Evolutionary conservation across 2,888 invertebrate genomes (phyloP).

Genomic region (Drosophila koepferae): DNA sequence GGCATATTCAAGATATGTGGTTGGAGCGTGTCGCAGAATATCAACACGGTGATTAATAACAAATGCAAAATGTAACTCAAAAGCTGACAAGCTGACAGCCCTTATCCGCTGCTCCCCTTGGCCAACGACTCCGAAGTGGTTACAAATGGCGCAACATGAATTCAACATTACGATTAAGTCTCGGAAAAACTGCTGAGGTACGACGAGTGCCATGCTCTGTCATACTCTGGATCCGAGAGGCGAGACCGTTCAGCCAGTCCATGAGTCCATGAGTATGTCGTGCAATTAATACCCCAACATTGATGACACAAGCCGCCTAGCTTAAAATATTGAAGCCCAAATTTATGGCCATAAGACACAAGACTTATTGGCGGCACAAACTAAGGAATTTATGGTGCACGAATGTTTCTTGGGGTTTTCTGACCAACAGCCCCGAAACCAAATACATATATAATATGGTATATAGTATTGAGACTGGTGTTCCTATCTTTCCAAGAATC

Average conservation of each 20-base stretch:
- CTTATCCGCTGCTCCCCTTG: background rate
- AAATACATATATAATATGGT: conserved; percentile 5
- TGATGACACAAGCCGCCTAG: conserved; percentile 69
- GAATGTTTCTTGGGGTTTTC: conserved; percentile 36
- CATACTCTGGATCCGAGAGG: conserved; percentile 8
- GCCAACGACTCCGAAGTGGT: conserved; percentile 52
- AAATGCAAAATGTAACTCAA: conserved; percentile 60
- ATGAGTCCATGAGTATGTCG: conserved; percentile 40
- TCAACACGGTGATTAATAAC: conserved; percentile 74
- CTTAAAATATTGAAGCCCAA: conserved; percentile 51
- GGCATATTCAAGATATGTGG: conserved; percentile 52
- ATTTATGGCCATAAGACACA: conserved; percentile 69
- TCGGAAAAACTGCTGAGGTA: conserved; percentile 6
- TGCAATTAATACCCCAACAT: conserved; percentile 64
- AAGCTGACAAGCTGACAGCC: conserved; percentile 55
- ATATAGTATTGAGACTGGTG: conserved; percentile 3
- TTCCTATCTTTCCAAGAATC: conserved; percentile 53
- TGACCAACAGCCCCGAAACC: conserved; percentile 27
- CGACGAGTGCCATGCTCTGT: conserved; percentile 7
- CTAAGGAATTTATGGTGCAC: conserved; percentile 59
- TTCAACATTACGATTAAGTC: conserved; percentile 71
- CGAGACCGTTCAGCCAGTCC: conserved; percentile 12
- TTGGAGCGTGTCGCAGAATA: conserved; percentile 61
- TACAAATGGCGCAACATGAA: conserved; percentile 80
- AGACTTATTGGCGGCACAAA: conserved; percentile 70